Evolutionary conservation across 2,113 vertebrate species (phyloP).

Genomic region (Mungos mungo): DNA sequence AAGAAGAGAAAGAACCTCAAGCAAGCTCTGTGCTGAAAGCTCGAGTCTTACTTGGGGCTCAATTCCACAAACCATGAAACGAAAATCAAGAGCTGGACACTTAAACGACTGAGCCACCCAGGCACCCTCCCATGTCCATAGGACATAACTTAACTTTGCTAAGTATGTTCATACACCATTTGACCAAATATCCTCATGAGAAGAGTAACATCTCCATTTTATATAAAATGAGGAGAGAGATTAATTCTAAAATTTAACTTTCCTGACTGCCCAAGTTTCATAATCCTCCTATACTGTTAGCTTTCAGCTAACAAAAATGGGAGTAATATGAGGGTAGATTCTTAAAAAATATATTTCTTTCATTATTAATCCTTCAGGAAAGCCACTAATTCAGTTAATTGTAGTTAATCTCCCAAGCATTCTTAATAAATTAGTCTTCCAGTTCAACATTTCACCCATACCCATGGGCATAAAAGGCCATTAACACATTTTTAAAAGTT

Average conservation of each 20-base stretch:
- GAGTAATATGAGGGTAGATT: background rate
- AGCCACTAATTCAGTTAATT: background rate
- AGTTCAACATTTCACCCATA: background rate
- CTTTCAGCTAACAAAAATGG: background rate
- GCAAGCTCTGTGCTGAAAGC: too few species aligned
- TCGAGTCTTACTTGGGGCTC: too few species aligned
- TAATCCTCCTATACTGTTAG: background rate
- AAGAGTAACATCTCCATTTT: background rate
- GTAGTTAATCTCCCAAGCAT: background rate
- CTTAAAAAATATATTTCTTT: background rate
- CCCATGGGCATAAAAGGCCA: background rate
- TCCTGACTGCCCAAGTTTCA: background rate
- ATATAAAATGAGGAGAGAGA: background rate
- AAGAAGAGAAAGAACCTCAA: too few species aligned
- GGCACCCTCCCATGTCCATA: background rate
- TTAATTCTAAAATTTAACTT: conserved; percentile 25
- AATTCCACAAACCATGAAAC: too few species aligned
- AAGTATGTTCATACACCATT: background rate
- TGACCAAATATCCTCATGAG: background rate
- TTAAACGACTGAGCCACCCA: too few species aligned
- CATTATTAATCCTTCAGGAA: background rate
- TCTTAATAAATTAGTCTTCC: background rate
- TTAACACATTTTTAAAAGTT: background rate
- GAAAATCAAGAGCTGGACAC: too few species aligned
- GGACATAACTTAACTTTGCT: background rate